These are phyloP conservation scores for Actinemys pallida DNA, from an alignment of 2,113 vertebrate species.

Conservation along the genomic window DNA sequence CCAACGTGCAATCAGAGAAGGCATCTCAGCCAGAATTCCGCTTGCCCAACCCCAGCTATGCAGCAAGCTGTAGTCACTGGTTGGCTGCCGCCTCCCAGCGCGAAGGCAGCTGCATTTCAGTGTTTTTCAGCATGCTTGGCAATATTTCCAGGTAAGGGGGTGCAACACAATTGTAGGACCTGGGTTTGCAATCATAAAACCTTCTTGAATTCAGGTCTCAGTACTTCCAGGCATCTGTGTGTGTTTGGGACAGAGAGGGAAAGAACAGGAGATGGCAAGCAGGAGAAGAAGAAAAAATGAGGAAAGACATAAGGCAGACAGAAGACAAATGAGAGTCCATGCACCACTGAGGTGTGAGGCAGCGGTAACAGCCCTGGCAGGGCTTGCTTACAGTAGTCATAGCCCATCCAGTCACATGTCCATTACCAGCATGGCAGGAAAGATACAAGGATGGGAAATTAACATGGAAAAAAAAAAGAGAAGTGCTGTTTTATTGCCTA, in stretches of 20 bases:
- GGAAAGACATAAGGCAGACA: neutral
- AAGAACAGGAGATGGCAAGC: neutral
- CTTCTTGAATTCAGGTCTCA: neutral
- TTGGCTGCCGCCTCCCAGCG: neutral
- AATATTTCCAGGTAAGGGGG: neutral
- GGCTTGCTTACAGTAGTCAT: neutral
- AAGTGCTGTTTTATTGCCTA: constrained; percentile 38
- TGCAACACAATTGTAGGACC: neutral
- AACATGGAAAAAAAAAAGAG: neutral
- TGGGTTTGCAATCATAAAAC: neutral
- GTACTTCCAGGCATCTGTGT: neutral
- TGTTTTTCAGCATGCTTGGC: neutral
- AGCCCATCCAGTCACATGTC: neutral
- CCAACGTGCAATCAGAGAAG: neutral
- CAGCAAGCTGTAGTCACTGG: neutral
- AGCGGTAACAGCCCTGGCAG: neutral
- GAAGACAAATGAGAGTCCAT: neutral
- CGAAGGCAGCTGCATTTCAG: neutral
- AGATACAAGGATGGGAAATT: neutral
- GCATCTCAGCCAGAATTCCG: neutral
- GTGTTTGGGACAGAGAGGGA: neutral
- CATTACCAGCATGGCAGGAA: neutral
- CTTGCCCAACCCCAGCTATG: neutral
- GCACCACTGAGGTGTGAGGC: neutral
- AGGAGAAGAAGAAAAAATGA: neutral